Percentiles rank a stretch among this genome's conserved stretches.
These are phyloP conservation scores for Megatriorchis doriae DNA, from an alignment of 2,113 vertebrate genomes.

Conservation along the genomic window DNA sequence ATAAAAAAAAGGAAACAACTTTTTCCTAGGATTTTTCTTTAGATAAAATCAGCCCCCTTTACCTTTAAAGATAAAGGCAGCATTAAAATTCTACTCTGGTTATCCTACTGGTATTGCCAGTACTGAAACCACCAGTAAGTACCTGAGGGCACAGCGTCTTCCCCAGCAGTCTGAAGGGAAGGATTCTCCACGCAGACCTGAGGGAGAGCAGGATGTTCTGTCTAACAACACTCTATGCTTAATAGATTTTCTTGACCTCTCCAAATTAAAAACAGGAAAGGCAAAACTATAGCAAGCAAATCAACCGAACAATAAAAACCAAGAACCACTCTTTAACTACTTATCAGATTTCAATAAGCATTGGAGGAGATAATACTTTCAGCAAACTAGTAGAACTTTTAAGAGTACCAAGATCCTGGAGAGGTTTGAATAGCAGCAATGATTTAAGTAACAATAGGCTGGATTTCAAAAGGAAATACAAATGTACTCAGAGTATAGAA, in stretches of 20 bases:
- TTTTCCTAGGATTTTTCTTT: background rate
- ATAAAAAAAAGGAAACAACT: background rate
- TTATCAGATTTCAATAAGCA: background rate
- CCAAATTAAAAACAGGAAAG: background rate
- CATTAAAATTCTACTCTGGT: background rate
- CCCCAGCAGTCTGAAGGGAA: background rate
- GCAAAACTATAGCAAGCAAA: background rate
- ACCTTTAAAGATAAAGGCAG: background rate
- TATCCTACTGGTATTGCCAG: background rate
- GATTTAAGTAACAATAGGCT: background rate
- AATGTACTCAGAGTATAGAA: background rate
- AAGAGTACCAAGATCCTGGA: background rate
- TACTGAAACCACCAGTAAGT: background rate
- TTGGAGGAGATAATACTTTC: background rate
- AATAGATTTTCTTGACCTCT: background rate
- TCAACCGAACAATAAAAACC: background rate
- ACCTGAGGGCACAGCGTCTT: background rate
- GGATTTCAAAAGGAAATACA: constrained; percentile 12
- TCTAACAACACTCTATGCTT: background rate
- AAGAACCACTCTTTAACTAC: background rate
- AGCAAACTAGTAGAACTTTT: background rate
- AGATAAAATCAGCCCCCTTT: background rate
- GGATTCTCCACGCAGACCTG: background rate
- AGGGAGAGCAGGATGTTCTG: background rate
- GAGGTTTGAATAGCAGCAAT: background rate